Base-by-base conservation (phyloP, 2,113 vertebrate genomes). In the Paratilapia polleni region DNA sequence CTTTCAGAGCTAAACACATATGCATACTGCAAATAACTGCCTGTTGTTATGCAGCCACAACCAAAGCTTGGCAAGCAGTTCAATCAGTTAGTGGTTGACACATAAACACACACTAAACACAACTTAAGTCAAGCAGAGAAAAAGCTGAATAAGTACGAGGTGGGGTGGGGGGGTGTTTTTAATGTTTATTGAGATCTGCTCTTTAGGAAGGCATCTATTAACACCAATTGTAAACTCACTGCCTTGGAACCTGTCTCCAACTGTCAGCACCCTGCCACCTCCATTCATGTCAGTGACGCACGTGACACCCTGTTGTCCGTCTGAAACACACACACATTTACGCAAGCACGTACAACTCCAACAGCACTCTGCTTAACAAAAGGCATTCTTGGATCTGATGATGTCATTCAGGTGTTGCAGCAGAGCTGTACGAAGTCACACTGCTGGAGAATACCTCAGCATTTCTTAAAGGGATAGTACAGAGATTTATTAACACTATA, bases 161-260 rank as follows among this genome's bases (percentile, higher is more conserved):
- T 10, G 22, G 15, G 34, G 64, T 57, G 52, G 31, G 76, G 38
- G 85, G 83, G 78, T 66, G 89, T 84, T 90, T n/a, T 88, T 83
- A 90, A 83, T 88, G 88, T 88, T 82, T 81, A 77, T 82, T 90
- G 81, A 81, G 89, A 92, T 92, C 85, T 60, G 68, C 87, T 91
- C 85, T 93, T 94, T 90, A 95, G 90, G 88, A 93, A 94, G 84
- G 58, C 87, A 73, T 95, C 94, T 78, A 90, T 96, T 95, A 93
- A 83, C 95, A 95, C 93, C 90, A 93, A 94, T 93, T 95, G 93
- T 94, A 92, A 90, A 89, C 86, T 90, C 77, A 20, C n/a, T 79
- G 83, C 88, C 89, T 91, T 89, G 82, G 78, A 94, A 86, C 82
- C 88, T 92, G 89, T 85, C 86, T 88, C 63, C 59, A 89, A 88